Evolutionary conservation across 1,140 invertebrate genomes (phyloP).

Genomic region (Anastatus disparis): DNA sequence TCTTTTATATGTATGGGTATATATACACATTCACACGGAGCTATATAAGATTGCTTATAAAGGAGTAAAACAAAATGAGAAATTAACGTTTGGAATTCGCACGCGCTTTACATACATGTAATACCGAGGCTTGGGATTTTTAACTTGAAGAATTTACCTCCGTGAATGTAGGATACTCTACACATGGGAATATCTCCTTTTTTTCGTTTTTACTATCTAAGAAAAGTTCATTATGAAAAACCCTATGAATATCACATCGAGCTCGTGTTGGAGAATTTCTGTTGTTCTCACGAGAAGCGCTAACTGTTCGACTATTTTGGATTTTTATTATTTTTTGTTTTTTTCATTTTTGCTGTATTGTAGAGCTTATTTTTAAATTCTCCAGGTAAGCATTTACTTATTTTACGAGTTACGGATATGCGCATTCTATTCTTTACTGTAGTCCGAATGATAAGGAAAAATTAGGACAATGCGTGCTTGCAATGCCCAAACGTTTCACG

Average conservation of each 20-base stretch:
- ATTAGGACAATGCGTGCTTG: constrained; percentile 20
- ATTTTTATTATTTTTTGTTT: no score
- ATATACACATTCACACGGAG: no score
- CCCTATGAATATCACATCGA: constrained; percentile 18
- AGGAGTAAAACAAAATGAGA: no score
- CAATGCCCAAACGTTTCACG: neutral
- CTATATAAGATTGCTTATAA: no score
- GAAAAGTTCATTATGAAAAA: constrained; percentile 24
- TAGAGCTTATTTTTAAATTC: neutral
- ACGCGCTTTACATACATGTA: neutral
- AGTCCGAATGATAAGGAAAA: neutral
- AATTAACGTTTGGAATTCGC: constrained; percentile 18
- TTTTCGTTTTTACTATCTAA: neutral
- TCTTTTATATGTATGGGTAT: no score
- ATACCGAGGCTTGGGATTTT: neutral
- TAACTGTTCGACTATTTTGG: no score
- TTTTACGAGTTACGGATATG: neutral
- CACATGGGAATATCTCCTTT: no score
- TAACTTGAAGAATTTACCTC: constrained; percentile 7
- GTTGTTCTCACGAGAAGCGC: constrained; percentile 16
- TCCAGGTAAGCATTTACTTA: no score
- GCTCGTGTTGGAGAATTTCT: constrained; percentile 2
- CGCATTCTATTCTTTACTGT: neutral
- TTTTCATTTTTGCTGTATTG: neutral
- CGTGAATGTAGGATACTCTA: neutral